Base-by-base conservation (phyloP, 2,888 invertebrate genomes). In the Hipparchia semele region DNA sequence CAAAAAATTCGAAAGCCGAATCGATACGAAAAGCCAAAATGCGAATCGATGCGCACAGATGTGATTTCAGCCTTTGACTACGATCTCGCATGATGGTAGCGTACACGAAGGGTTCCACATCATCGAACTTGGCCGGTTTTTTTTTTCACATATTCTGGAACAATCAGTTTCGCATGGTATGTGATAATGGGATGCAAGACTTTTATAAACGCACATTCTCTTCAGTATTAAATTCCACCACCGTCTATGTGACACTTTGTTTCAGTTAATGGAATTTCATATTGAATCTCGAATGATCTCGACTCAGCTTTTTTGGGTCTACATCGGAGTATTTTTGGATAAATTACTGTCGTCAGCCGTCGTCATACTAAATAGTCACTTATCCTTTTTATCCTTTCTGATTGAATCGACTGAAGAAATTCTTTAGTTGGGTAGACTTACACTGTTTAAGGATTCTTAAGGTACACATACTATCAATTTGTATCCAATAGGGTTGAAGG, bases 211-310 rank as follows among this genome's bases (percentile, higher is more conserved):
- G n/a, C 13, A 7, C n/a, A 13, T 56, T 58, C 39, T 39, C 39
- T 39, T 39, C 23, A 58, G 23, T 58, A 23, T 23, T 58, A 58
- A 58, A 58, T 58, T 58, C 58, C 58, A 58, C 7, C 58, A 23
- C 23, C 2, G 58, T 58, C 58, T 13, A 23, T 58, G 13, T 58
- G 58, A 23, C 58, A 58, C 13, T 23, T 13, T 58, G 58, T 23
- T 58, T 13, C 58, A 58, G 56, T 9, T 58, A 58, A 58, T 58
- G 8, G 58, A 58, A 58, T 58, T 58, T 23, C 13, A 58, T 58
- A 49, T 49, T 49, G 6, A 53, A 56, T 56, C 56, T 56, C 56
- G 56, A 56, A 56, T 56, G 13, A 13, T 23, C 8, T 58, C 13
- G 58, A 58, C 0, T 58, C 23, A 9, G 58, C 23, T 7, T 8